A percentile compares a stretch with the other conserved stretches of the same genome.
phyloP scores from a whole-genome alignment of 2,113 vertebrate species.

The Oncorhynchus gorbuscha region DNA sequence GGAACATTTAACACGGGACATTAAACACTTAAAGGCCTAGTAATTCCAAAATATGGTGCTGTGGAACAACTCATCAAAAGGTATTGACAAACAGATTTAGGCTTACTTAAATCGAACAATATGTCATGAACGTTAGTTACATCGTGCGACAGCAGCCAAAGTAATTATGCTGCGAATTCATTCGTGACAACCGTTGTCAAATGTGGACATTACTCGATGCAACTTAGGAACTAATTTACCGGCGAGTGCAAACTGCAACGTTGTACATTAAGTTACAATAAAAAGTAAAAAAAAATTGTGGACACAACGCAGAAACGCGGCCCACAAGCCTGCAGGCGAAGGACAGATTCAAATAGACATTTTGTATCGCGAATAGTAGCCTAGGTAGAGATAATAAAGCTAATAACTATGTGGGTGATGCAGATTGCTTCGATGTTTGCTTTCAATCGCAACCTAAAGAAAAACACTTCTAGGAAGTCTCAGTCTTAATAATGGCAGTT shows the following conservation, averaged over 20 bases:
- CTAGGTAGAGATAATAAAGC: neutral
- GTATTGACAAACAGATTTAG: conserved; percentile 7
- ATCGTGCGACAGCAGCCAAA: conserved; percentile 8
- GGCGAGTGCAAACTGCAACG: neutral
- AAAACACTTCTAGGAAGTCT: conserved; percentile 59
- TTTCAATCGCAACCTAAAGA: neutral
- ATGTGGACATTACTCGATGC: neutral
- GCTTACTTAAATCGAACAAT: neutral
- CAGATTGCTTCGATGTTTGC: conserved; percentile 16
- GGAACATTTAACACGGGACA: conserved; percentile 23
- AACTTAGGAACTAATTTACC: conserved; percentile 31
- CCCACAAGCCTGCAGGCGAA: conserved; percentile 24
- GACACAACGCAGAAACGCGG: conserved; percentile 35
- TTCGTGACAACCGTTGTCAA: conserved; percentile 44
- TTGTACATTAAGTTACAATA: neutral
- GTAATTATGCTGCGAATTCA: conserved; percentile 20
- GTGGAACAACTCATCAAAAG: neutral
- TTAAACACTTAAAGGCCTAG: conserved; percentile 33
- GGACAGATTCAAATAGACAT: conserved; percentile 33
- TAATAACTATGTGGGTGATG: conserved; percentile 9
- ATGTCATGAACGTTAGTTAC: neutral
- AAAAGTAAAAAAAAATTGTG: conserved; percentile 42
- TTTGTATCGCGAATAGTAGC: conserved; percentile 25
- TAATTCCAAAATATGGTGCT: neutral
- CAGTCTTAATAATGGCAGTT: conserved; percentile 30